phyloP scores from a whole-genome alignment of 1,140 invertebrate genomes.

The Conus ventricosus region DNA sequence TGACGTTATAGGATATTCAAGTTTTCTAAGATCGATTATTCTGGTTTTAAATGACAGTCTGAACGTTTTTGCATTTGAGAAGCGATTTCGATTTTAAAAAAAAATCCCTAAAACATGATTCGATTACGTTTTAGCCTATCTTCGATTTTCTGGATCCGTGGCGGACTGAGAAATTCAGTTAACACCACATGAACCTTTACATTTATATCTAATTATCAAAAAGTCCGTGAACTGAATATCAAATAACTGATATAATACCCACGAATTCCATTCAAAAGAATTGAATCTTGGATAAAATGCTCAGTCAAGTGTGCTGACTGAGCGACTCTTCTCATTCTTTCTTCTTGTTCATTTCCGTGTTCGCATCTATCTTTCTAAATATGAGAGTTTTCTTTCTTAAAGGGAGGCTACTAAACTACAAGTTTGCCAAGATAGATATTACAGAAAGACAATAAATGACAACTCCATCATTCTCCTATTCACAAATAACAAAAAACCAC shows the following conservation, averaged over 20 bases:
- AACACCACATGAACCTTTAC: background rate
- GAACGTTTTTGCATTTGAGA: too few species aligned
- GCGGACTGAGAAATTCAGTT: background rate
- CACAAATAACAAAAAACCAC: background rate
- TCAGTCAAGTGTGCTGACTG: too few species aligned
- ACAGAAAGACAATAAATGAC: background rate
- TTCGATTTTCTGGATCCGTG: too few species aligned
- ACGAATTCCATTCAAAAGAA: too few species aligned
- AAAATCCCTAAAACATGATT: too few species aligned
- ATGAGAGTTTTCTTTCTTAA: background rate
- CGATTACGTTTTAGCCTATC: too few species aligned
- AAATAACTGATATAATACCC: too few species aligned
- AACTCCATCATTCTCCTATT: background rate
- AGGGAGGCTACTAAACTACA: background rate
- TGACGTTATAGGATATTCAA: too few species aligned
- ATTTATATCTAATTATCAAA: background rate
- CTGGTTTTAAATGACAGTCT: too few species aligned
- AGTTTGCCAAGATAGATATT: background rate
- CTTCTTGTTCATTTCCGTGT: conserved; percentile 1
- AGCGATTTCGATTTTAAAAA: too few species aligned
- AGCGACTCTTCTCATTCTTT: background rate
- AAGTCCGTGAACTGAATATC: background rate
- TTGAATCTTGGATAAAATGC: too few species aligned
- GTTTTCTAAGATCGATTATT: too few species aligned
- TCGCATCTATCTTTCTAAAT: background rate